Base-by-base conservation (phyloP, 2,888 invertebrate species). In the Epiblema foenella region DNA sequence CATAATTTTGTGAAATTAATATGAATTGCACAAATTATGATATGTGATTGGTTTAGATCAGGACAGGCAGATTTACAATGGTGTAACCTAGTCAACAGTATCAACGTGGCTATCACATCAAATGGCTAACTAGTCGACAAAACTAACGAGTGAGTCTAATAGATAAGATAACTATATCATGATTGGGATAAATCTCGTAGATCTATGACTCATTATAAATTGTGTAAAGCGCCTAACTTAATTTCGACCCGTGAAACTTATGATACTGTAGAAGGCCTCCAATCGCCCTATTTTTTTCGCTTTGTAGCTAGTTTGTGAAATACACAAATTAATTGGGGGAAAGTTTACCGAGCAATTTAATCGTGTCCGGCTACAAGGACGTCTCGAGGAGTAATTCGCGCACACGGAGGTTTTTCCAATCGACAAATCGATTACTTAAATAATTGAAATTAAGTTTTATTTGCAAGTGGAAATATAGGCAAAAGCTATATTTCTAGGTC, bases 381-480 rank as follows among this genome's bases (percentile, higher is more conserved):
- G 17, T 29, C 33, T 18, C 63, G n/a, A 17, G 17, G 63, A 33
- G 63, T 51, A 63, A 63, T 51, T 63, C 24, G 11, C 10, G 33
- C 11, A 51, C 63, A 17, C 29, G 33, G 18, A 33, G 46, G 33
- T 51, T 49, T 49, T 51, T 33, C 51, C 51, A 24, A 63, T 20
- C n/a, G 51, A 17, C 15, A 37, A 12, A 58, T 18, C n/a, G n/a
- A n/a, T 46, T 46, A 39, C 17, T 58, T 17, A 5, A 24, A 56
- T 15, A 10, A 20, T 17, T 12, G 8, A 29, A 56, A 56, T 15
- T 24, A 46, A 5, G 15, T 46, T 8, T 5, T 8, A 46, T 5
- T 46, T 46, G n/a, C 46, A 46, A 46, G 46, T 46, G 1, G 33
- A 4, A n/a, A 46, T n/a, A 12, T 12, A 7, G 5, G 46, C 15